Percentiles rank a stretch among this genome's conserved stretches.
phyloP scores from a whole-genome alignment of 2,113 vertebrate genomes.

The Lophius piscatorius region DNA sequence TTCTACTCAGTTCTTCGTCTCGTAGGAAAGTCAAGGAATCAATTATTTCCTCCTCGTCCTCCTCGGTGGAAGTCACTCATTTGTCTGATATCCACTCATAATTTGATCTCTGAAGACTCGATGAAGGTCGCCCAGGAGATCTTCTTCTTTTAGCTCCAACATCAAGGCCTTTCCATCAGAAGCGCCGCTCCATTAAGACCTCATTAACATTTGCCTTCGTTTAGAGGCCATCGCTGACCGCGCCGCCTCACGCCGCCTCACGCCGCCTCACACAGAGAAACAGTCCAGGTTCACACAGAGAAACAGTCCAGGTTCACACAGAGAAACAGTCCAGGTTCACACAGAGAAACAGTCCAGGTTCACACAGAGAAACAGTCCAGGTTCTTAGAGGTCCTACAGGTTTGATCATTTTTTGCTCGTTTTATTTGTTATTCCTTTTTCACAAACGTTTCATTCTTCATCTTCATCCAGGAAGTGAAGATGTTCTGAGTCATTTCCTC shows the following conservation, averaged over 20 bases:
- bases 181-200: constrained; percentile 60
- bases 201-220: constrained; percentile 68
- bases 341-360: no score
- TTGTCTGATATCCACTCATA: constrained; percentile 68
- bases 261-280: no score
- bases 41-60: constrained; percentile 44
- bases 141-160: constrained; percentile 63
- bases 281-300: no score
- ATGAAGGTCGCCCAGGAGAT: constrained; percentile 58
- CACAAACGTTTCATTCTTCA: no score
- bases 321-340: no score
- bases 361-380: no score
- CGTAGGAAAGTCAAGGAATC: constrained; percentile 62
- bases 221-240: constrained; percentile 53
- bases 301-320: no score
- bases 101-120: constrained; percentile 76
- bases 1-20: constrained; percentile 60
- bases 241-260: constrained; percentile 52
- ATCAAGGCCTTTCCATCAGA: constrained; percentile 66
- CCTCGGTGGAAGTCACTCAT: constrained; percentile 63
- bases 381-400: no score
- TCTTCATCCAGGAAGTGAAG: no score
- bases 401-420: no score
- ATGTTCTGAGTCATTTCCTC: no score
- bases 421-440: no score